Percentiles rank a stretch among this genome's conserved stretches.
Evolutionary conservation across 2,113 vertebrate species (phyloP).

Genomic region (Pseudopodoces humilis): DNA sequence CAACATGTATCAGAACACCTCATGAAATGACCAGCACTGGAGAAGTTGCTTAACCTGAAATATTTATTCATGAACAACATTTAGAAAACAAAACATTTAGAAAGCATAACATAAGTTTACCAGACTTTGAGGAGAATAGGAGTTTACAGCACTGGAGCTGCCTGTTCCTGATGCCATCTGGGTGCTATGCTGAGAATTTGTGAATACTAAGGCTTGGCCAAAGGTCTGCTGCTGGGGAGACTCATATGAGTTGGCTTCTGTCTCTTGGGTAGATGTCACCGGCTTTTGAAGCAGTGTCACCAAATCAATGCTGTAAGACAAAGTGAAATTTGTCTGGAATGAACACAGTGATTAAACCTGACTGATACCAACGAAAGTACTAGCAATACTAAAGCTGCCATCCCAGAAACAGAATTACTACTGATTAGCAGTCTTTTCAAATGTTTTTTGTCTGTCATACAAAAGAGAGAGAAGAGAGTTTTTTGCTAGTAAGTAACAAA

Average conservation of each 20-base stretch:
- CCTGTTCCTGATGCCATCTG: constrained; percentile 80
- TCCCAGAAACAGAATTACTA: not conserved
- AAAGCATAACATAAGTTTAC: constrained; percentile 60
- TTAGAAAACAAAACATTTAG: not conserved
- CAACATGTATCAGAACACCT: not conserved
- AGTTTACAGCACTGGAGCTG: constrained; percentile 80
- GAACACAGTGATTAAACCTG: not conserved
- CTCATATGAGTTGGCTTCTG: constrained; percentile 79
- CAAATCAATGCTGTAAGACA: constrained; percentile 81
- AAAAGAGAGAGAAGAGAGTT: not conserved
- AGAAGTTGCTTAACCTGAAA: not conserved
- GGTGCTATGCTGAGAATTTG: constrained; percentile 88
- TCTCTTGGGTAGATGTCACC: constrained; percentile 68
- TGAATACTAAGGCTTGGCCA: constrained; percentile 93
- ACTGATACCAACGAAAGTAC: not conserved
- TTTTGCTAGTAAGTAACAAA: not conserved
- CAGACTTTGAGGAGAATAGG: constrained; percentile 82
- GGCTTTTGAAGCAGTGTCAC: constrained; percentile 85
- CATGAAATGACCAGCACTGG: not conserved
- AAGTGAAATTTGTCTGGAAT: not conserved
- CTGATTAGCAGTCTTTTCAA: not conserved
- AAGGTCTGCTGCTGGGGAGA: constrained; percentile 82
- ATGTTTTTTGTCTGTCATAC: not conserved
- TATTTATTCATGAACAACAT: not conserved
- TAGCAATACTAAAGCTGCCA: not conserved